phyloP scores from a whole-genome alignment of 1,140 invertebrate species.

The Sipha flava region DNA sequence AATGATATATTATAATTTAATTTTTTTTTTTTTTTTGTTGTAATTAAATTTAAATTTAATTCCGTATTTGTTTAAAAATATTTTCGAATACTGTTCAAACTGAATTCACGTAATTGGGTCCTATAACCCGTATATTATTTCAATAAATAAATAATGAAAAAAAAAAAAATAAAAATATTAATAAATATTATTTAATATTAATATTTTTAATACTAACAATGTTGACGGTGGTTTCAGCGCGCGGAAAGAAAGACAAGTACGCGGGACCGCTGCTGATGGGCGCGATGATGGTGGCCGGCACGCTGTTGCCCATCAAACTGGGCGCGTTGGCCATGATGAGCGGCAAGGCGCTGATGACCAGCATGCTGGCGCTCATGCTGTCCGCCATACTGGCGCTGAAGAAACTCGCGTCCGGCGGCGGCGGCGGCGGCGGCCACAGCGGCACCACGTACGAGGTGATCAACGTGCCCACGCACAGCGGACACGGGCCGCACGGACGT shows the following conservation, averaged over 20 bases:
- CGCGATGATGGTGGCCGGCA: slow-evolving; percentile 26
- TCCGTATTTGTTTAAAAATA: too few relatives aligned
- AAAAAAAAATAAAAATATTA: too few relatives aligned
- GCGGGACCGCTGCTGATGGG: slow-evolving; percentile 35
- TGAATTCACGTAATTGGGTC: too few relatives aligned
- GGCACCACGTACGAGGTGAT: slow-evolving; percentile 39
- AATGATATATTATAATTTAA: too few relatives aligned
- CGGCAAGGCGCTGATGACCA: slow-evolving; percentile 71
- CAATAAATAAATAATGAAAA: too few relatives aligned
- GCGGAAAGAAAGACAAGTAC: slow-evolving; percentile 33
- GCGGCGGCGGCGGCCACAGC: slow-evolving; percentile 42
- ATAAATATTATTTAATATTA: neutral
- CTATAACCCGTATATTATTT: too few relatives aligned
- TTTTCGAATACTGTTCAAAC: too few relatives aligned
- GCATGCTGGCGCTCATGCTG: slow-evolving; percentile 63
- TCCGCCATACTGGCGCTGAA: slow-evolving; percentile 46
- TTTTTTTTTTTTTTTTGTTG: too few relatives aligned
- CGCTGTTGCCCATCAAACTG: slow-evolving; percentile 33
- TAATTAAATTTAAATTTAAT: too few relatives aligned
- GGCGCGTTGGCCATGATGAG: slow-evolving; percentile 59
- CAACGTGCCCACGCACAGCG: slow-evolving; percentile 37
- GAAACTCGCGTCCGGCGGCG: slow-evolving; percentile 40
- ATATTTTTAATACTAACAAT: neutral
- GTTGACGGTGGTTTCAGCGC: neutral
- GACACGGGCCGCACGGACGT: neutral